A percentile compares a stretch with the other conserved stretches of the same genome.
These are phyloP conservation scores for Pogonognathellus flavescens DNA, from an alignment of 1,140 invertebrate species.

Conservation along the genomic window DNA sequence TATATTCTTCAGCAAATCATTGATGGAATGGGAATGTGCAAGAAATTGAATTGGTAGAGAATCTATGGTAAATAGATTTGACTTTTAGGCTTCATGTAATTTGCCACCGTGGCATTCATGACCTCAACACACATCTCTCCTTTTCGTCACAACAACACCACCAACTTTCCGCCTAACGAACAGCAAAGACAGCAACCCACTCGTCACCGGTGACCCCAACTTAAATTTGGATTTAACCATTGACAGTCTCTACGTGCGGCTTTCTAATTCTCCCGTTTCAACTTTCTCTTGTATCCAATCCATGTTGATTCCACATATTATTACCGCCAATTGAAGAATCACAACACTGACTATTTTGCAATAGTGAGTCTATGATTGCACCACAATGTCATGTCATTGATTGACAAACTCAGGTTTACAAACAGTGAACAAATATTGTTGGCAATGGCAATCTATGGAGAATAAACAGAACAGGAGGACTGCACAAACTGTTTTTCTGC, in stretches of 20 bases:
- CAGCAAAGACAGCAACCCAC: slow-evolving; percentile 11
- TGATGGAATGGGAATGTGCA: neutral
- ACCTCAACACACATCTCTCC: neutral
- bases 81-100: neutral
- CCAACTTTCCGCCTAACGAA: neutral
- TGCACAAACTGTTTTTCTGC: no score
- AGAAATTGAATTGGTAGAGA: slow-evolving; percentile 3
- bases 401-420: no score
- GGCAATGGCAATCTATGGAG: no score
- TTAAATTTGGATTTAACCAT: slow-evolving; percentile 38
- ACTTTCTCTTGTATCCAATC: neutral
- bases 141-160: slow-evolving; percentile 4
- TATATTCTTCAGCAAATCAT: neutral
- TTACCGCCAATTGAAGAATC: no score
- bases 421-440: no score
- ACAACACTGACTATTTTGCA: no score
- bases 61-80: slow-evolving; percentile 1
- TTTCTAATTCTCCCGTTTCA: neutral
- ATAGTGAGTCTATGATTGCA: no score
- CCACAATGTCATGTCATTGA: no score
- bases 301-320: neutral
- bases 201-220: neutral
- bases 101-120: neutral
- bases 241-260: slow-evolving; percentile 2
- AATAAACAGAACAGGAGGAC: no score